These are phyloP conservation scores for Aptenodytes forsteri DNA, from an alignment of 2,113 vertebrate species.

Conservation along the genomic window DNA sequence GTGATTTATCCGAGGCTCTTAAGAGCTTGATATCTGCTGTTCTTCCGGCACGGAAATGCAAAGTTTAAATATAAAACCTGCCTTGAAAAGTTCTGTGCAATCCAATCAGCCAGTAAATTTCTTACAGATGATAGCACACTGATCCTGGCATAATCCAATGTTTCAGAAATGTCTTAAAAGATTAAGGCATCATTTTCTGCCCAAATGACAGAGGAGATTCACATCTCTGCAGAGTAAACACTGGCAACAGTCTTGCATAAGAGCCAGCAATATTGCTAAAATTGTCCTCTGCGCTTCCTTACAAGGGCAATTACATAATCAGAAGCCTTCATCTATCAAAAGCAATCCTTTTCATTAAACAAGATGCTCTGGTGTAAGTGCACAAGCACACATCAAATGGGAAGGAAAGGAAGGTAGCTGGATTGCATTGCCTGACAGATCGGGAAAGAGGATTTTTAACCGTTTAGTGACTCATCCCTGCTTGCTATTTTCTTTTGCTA, in stretches of 20 bases:
- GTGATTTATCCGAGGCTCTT: neutral
- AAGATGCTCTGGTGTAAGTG: neutral
- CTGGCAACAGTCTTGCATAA: conserved; percentile 42
- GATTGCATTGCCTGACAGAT: neutral
- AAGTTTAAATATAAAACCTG: conserved; percentile 31
- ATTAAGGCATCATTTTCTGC: conserved; percentile 58
- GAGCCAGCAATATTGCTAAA: conserved; percentile 20
- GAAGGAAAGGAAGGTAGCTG: neutral
- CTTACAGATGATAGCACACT: conserved; percentile 47
- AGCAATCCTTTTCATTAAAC: conserved; percentile 16
- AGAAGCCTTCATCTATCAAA: conserved; percentile 22
- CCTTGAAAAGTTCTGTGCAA: conserved; percentile 28
- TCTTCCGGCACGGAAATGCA: neutral
- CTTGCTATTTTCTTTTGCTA: neutral
- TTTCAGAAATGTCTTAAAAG: conserved; percentile 69
- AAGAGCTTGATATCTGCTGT: neutral
- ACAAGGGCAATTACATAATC: conserved; percentile 62
- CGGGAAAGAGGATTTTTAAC: neutral
- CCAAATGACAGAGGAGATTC: conserved; percentile 47
- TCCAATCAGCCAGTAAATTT: conserved; percentile 49
- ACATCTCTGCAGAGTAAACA: conserved; percentile 47
- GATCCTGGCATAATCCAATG: conserved; percentile 46
- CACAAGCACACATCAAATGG: neutral
- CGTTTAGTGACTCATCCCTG: neutral
- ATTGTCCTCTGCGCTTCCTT: conserved; percentile 19